Conservation (phyloP, 2,888 invertebrate genomes). For the Sipha maydis region DNA sequence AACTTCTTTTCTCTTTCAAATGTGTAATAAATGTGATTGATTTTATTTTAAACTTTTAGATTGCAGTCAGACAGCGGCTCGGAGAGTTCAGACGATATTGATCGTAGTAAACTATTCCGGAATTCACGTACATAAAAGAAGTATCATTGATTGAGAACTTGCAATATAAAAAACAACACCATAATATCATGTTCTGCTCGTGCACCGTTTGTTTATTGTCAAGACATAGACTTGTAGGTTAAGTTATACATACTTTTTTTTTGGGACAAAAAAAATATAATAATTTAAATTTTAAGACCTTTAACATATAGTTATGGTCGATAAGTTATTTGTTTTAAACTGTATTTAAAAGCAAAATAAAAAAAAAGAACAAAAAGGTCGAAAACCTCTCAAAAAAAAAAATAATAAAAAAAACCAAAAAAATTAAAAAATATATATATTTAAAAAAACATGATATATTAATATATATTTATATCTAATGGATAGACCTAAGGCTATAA, state of each 20-base stretch:
- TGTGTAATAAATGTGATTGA: not conserved
- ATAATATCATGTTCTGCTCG: constrained; percentile 40
- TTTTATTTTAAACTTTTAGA: constrained; percentile 22
- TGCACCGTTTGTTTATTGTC: constrained; percentile 54
- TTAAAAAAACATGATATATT: constrained; percentile 43
- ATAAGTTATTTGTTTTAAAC: constrained; percentile 50
- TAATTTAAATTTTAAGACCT: constrained; percentile 33
- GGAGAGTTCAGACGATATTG: constrained; percentile 53
- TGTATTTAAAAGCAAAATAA: constrained; percentile 50
- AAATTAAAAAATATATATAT: not conserved
- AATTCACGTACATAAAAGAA: constrained; percentile 34
- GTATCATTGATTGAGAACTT: constrained; percentile 28
- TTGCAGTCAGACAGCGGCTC: constrained; percentile 56
- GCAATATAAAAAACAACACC: not conserved
- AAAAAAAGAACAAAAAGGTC: constrained; percentile 51
- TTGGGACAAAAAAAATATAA: constrained; percentile 59
- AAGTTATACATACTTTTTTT: constrained; percentile 50
- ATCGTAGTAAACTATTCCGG: constrained; percentile 44
- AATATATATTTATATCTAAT: constrained; percentile 49
- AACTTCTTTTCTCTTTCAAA: not conserved
- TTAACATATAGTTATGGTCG: constrained; percentile 37
- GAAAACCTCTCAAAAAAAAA: constrained; percentile 47
- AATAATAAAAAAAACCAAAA: constrained; percentile 36
- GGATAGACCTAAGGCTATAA: constrained; percentile 53
- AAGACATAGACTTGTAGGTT: constrained; percentile 42